Conservation (phyloP, 2,113 vertebrate genomes). For the Phrynosoma platyrhinos region DNA sequence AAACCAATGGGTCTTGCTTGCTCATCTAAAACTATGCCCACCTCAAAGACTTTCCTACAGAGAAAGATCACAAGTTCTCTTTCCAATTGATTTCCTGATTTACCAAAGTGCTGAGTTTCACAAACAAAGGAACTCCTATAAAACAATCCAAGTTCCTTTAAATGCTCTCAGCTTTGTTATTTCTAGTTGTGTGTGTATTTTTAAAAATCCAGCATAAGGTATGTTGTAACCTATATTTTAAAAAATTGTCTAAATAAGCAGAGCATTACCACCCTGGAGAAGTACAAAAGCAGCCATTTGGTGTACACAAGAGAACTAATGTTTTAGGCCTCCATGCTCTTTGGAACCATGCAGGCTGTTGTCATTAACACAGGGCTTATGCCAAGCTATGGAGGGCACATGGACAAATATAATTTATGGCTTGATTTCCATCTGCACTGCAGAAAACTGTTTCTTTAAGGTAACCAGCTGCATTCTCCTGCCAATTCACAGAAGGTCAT, state of each 20-base stretch:
- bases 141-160: neutral
- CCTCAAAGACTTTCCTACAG: neutral
- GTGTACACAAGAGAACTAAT: neutral
- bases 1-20: neutral
- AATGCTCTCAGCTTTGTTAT: conserved; percentile 1
- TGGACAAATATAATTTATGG: conserved; percentile 22
- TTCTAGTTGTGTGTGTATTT: neutral
- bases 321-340: neutral
- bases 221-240: conserved; percentile 1
- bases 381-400: conserved; percentile 3
- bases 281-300: neutral
- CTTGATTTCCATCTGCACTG: conserved; percentile 34
- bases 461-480: conserved; percentile 14
- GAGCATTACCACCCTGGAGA: neutral
- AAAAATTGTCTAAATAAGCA: conserved; percentile 2
- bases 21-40: neutral
- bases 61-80: neutral
- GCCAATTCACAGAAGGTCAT: neutral
- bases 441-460: neutral
- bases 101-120: neutral
- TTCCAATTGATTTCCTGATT: neutral
- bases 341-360: conserved; percentile 13
- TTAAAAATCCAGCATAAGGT: neutral
- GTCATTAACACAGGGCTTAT: conserved; percentile 1
- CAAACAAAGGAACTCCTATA: neutral